Percentiles rank a stretch among this genome's conserved stretches.
Conservation (phyloP, 2,888 invertebrate genomes). For the Pammene aurita region DNA sequence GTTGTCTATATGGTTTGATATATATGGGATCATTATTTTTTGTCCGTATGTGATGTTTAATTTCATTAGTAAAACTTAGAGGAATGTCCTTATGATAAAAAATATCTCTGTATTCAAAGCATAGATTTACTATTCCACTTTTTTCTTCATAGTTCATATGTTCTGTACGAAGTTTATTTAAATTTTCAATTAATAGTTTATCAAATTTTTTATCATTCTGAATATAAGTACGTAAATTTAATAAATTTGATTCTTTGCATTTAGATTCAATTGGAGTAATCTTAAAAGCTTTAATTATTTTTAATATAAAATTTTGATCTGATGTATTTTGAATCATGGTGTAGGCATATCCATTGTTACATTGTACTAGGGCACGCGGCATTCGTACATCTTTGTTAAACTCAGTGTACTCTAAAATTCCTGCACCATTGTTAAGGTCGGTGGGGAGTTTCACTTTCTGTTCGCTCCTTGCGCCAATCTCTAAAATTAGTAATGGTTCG, state of each 20-base stretch:
- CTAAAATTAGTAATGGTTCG: too few relatives aligned
- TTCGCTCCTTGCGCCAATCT: too few relatives aligned
- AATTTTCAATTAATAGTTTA: conserved; percentile 9
- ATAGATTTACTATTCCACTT: conserved; percentile 5
- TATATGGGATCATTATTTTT: conserved; percentile 30
- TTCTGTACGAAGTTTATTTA: conserved; percentile 1
- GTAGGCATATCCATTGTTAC: background rate
- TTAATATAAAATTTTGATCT: background rate
- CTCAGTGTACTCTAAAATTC: background rate
- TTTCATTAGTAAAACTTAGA: conserved; percentile 21
- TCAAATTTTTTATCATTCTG: background rate
- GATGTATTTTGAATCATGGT: background rate
- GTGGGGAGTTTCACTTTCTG: too few relatives aligned
- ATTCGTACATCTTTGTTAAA: conserved; percentile 4
- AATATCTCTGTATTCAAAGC: conserved; percentile 8
- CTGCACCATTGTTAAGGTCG: too few relatives aligned
- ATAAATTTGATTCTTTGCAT: background rate
- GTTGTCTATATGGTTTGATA: conserved; percentile 30
- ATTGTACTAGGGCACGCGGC: conserved; percentile 4
- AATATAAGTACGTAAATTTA: background rate
- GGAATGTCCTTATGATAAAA: conserved; percentile 23
- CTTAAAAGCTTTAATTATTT: conserved; percentile 4
- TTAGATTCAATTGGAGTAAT: background rate
- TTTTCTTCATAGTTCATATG: conserved; percentile 5
- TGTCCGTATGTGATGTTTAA: conserved; percentile 23